Evolutionary conservation across 2,113 vertebrate genomes (phyloP).

Genomic region (Hypomesus transpacificus): DNA sequence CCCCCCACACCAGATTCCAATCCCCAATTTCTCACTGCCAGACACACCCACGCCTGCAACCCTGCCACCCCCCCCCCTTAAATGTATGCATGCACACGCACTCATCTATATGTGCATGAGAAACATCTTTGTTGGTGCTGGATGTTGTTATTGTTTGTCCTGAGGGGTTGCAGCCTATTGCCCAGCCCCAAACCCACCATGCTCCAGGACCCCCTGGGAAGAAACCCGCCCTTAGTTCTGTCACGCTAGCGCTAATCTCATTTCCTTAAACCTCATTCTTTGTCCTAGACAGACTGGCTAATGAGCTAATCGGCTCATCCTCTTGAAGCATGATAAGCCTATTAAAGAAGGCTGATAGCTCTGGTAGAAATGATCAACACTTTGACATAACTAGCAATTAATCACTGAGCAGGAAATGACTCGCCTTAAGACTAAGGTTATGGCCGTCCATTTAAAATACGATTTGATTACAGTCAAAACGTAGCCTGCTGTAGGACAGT

Average conservation of each 20-base stretch:
- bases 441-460: no score
- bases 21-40: no score
- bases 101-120: no score
- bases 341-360: conserved; percentile 15
- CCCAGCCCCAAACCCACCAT: not conserved
- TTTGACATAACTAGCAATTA: conserved; percentile 21
- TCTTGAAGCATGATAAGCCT: conserved; percentile 30
- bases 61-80: no score
- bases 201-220: no score
- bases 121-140: no score
- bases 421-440: no score
- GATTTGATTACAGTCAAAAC: not conserved
- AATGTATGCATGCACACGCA: no score
- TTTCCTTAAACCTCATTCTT: conserved; percentile 35
- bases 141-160: not conserved
- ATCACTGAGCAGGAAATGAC: no score
- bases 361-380: conserved; percentile 18
- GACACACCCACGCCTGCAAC: no score
- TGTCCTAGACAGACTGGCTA: conserved; percentile 31
- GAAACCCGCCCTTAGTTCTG: not conserved
- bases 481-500: conserved; percentile 15
- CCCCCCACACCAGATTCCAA: no score
- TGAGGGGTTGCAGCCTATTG: not conserved
- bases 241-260: not conserved
- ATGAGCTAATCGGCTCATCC: conserved; percentile 27